Evolutionary conservation across 2,888 invertebrate genomes (phyloP), one percentile per base, ranked within the genome.

Genomic region (Tryphoninae sp.): DNA sequence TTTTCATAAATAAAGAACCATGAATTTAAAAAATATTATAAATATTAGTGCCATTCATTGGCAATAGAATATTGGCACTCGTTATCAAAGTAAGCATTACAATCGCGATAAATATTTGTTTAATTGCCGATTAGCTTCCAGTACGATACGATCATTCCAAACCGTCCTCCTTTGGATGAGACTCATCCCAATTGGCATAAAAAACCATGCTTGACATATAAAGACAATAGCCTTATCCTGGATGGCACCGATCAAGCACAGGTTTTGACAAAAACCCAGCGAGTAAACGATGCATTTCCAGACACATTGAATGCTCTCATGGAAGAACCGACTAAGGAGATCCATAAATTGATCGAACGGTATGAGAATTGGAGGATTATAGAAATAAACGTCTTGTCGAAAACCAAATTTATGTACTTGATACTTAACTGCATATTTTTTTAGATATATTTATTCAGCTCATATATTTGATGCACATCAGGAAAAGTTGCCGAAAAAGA

Each of bases 391-490:
- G 53, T 58, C 1, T 62, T 22, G 9, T 26, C 1, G 2, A 55
- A 23, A 59, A 16, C 51, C 69, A 64, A 58, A 51, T 42, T 55
- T 71, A 61, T 61, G 55, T 74, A 23, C 22, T 42, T 85, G 84
- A 86, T 4, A 33, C 93, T 94, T 9, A 94, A 96, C 80, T 88
- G 95, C 55, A 93, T 93, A 65, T 94, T 95, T 1, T 83, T 83
- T 67, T 75, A 89, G 89, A 86, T 94, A 94, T 2, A 94, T 96
- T 75, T 88, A 95, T 62, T 93, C 94, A 61, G 94, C 96, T 0
- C 94, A 95, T 89, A 92, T 96, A 40, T 96, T 95, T 92, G 97
- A 98, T 92, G 95, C 96, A 22, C 94, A 96, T 88, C 96, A 97
- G 90, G 93, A 95, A 79, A 96, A 95, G 88, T 91, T 98, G 64